Conservation (phyloP, 2,113 vertebrate genomes). For the Ochotona princeps region DNA sequence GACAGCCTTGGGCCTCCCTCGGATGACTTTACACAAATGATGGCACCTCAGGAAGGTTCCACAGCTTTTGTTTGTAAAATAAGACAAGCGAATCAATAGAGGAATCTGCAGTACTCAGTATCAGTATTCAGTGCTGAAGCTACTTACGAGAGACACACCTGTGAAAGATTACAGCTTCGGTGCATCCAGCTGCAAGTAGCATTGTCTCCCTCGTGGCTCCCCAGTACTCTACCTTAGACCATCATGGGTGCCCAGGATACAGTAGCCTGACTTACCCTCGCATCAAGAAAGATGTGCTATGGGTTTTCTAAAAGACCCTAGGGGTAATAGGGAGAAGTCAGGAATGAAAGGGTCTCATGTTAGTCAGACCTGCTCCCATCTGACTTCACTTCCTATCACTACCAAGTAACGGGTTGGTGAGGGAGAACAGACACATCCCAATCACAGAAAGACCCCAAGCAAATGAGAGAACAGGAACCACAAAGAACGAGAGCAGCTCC, state of each 20-base stretch:
- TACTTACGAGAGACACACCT: background rate
- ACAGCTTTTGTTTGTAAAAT: background rate
- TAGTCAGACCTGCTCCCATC: background rate
- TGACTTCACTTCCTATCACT: too few relatives aligned
- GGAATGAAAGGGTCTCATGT: background rate
- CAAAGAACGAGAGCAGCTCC: background rate
- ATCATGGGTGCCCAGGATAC: background rate
- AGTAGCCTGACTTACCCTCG: background rate
- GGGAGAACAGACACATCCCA: background rate
- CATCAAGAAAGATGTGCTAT: background rate
- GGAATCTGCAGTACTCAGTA: too few relatives aligned
- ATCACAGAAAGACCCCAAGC: too few relatives aligned
- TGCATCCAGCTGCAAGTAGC: background rate
- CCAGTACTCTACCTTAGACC: background rate
- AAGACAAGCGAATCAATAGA: too few relatives aligned
- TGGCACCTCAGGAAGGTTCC: background rate
- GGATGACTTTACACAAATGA: background rate
- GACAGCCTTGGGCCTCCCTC: background rate
- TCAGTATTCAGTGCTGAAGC: too few relatives aligned
- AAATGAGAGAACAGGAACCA: background rate
- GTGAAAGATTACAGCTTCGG: background rate
- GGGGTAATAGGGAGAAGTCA: background rate
- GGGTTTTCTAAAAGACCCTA: background rate
- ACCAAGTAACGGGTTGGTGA: background rate
- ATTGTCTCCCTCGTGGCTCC: fast-evolving